A percentile compares a stretch with the other conserved stretches of the same genome.
Conservation (phyloP, 1,140 invertebrate genomes). For the Matsumurasca onukii region DNA sequence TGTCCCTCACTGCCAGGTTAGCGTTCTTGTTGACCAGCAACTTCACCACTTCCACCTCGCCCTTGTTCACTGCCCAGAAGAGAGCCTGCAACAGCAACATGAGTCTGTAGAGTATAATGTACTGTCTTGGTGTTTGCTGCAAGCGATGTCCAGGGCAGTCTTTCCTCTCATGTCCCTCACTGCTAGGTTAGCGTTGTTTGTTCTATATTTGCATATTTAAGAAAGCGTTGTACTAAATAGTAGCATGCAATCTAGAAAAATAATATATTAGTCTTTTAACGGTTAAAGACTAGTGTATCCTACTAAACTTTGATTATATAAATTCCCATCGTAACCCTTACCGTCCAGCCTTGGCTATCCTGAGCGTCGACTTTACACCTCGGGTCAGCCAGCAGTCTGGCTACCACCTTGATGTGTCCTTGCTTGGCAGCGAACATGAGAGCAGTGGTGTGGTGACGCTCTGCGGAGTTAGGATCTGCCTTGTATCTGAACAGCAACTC, state of each 20-base stretch:
- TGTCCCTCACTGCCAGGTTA: constrained; percentile 45
- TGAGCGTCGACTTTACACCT: constrained; percentile 57
- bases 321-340: too few species aligned
- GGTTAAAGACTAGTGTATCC: too few species aligned
- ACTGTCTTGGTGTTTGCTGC: constrained; percentile 39
- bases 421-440: constrained; percentile 66
- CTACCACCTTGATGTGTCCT: constrained; percentile 57
- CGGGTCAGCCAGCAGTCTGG: constrained; percentile 50
- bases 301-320: too few species aligned
- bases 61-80: constrained; percentile 65
- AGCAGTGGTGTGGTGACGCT: constrained; percentile 56
- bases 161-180: constrained; percentile 46
- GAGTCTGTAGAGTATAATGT: too few species aligned
- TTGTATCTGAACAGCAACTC: constrained; percentile 48
- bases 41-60: constrained; percentile 56
- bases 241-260: too few species aligned
- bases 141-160: constrained; percentile 47
- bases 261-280: too few species aligned
- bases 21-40: constrained; percentile 51
- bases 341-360: constrained; percentile 46
- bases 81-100: constrained; percentile 44
- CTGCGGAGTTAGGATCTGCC: constrained; percentile 50
- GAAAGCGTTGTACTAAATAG: too few species aligned
- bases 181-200: constrained; percentile 46
- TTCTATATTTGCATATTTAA: too few species aligned